Conservation (phyloP, 2,888 invertebrate species). For the Bruchidius siliquastri region DNA sequence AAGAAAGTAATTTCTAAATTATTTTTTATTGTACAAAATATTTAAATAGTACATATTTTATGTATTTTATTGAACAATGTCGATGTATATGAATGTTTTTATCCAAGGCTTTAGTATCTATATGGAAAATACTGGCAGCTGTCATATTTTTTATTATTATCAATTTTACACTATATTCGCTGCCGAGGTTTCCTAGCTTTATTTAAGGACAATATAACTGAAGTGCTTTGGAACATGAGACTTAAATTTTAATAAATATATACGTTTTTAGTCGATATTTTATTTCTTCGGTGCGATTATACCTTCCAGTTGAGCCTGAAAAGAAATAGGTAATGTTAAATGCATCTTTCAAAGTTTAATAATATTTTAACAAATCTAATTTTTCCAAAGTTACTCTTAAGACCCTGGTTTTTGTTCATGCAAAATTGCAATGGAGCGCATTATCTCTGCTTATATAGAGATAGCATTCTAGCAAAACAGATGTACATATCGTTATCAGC, state of each 20-base stretch:
- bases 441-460: too few species aligned
- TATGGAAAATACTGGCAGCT: not conserved
- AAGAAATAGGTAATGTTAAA: constrained; percentile 28
- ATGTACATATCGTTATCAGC: too few species aligned
- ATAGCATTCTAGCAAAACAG: too few species aligned
- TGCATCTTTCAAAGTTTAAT: too few species aligned
- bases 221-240: constrained; percentile 31
- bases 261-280: constrained; percentile 20
- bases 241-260: constrained; percentile 32
- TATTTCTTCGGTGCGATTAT: constrained; percentile 92
- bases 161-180: constrained; percentile 7
- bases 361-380: too few species aligned
- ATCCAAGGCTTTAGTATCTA: constrained; percentile 2
- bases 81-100: constrained; percentile 10
- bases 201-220: constrained; percentile 21
- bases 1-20: constrained; percentile 31
- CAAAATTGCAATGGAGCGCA: too few species aligned
- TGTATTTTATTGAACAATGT: constrained; percentile 23
- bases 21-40: constrained; percentile 45
- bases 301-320: constrained; percentile 86
- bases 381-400: too few species aligned
- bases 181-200: not conserved
- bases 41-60: constrained; percentile 39
- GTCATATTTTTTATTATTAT: constrained; percentile 9
- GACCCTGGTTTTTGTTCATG: too few species aligned